Base-by-base conservation (phyloP, 2,888 invertebrate genomes). In the Malthinus flaveolus region DNA sequence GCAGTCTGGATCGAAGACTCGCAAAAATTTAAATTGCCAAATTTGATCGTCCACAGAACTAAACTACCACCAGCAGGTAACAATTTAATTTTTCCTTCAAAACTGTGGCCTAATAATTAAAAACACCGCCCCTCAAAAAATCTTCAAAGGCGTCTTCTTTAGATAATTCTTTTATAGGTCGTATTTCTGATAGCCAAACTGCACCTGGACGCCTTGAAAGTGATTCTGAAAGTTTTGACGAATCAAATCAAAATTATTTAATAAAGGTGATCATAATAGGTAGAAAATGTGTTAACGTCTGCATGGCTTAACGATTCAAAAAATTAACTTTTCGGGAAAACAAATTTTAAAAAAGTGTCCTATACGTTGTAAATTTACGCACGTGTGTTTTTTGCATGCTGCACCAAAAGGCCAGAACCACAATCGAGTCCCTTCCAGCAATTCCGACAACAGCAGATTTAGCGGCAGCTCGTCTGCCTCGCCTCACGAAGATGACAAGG, bases 1-100 rank as follows among this genome's bases (percentile, higher is more conserved):
- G 85, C 89, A 0, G 72, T 83, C 42, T 93, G 91, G 91, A 86
- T 88, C 70, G 91, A 91, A 58, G 90, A 91, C 56, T 78, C 83
- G 1, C 85, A 87, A 68, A 81, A 81, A 50, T 92, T 89, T 87
- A 82, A 83, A 69, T 73, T 93, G 52, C 92, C 92, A 0, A 88
- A 89, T 60, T 72, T 89, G 49, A 75, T 82, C 5, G 80, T 87
- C 37, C 82, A 84, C 32, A 81, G 85, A 59, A 87, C 88, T 0
- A 87, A 87, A 71, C 78, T 92, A 49, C 91, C 91, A 5, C 86
- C 87, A 12, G 84, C 87, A 63, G 83, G 83, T 82, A 74, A 71
- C 66, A 62, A 44, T 47, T 53, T 39, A n/a, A n/a, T n/a, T n/a
- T n/a, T n/a, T n/a, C n/a, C n/a, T n/a, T n/a, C n/a, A n/a, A n/a